A percentile compares a stretch with the other conserved stretches of the same genome.
These are phyloP conservation scores for Scophthalmus maximus DNA, from an alignment of 2,113 vertebrate genomes.

Conservation along the genomic window DNA sequence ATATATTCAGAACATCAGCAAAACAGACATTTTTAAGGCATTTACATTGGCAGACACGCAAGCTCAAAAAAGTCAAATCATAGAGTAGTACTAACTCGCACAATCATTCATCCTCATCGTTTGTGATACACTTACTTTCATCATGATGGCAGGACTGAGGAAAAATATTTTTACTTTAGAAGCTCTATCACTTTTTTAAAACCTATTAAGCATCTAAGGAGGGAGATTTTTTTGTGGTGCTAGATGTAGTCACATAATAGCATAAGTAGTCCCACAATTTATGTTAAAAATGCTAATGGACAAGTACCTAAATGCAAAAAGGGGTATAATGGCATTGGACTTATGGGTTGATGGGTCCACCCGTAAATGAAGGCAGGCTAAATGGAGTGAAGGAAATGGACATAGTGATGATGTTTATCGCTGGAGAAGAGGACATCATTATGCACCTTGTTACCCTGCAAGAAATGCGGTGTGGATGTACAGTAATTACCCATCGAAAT, in stretches of 20 bases:
- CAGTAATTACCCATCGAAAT: slow-evolving; percentile 79
- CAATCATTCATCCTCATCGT: slow-evolving; percentile 16
- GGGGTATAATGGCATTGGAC: slow-evolving; percentile 37
- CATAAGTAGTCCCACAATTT: slow-evolving; percentile 34
- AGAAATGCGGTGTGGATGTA: slow-evolving; percentile 58
- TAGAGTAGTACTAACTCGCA: neutral
- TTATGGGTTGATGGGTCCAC: slow-evolving; percentile 45
- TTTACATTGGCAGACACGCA: neutral
- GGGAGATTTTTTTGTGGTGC: neutral
- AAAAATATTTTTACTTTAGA: slow-evolving; percentile 32
- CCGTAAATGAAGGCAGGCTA: slow-evolving; percentile 61
- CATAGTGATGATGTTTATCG: slow-evolving; percentile 72
- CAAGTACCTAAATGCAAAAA: slow-evolving; percentile 33
- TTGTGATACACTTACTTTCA: slow-evolving; percentile 15
- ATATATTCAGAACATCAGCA: neutral
- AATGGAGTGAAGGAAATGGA: slow-evolving; percentile 73
- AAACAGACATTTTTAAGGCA: neutral
- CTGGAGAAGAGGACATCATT: slow-evolving; percentile 74
- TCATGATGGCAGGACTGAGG: slow-evolving; percentile 7
- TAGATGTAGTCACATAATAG: slow-evolving; percentile 23
- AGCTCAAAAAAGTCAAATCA: neutral
- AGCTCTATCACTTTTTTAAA: slow-evolving; percentile 36
- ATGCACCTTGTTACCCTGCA: slow-evolving; percentile 78
- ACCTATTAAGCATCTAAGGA: slow-evolving; percentile 35
- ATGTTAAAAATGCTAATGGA: slow-evolving; percentile 6